Conservation (phyloP, 2,797 vertebrate species). For the Xiphophorus birchmanni region DNA sequence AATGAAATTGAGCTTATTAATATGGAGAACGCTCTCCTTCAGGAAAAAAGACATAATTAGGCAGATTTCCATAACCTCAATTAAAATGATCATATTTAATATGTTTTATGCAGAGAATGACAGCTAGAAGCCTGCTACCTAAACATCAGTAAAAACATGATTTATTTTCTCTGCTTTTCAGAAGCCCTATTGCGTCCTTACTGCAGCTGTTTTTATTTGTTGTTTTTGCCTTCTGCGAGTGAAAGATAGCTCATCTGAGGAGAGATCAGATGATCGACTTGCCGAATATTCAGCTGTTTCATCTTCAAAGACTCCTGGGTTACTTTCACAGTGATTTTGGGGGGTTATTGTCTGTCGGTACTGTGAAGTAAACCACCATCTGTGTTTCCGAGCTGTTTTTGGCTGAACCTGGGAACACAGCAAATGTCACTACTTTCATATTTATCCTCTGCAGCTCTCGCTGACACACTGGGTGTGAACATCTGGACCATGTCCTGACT, state of each 20-base stretch:
- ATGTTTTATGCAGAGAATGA: conserved; percentile 4
- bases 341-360: not conserved
- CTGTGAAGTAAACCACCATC: not conserved
- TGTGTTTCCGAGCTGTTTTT: not conserved
- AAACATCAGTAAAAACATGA: not conserved
- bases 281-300: not conserved
- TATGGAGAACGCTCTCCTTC: conserved; percentile 9
- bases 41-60: conserved; percentile 9
- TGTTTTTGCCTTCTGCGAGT: not conserved
- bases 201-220: not conserved
- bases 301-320: not conserved
- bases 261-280: conserved; percentile 7
- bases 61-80: conserved; percentile 8
- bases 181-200: not conserved
- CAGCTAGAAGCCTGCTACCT: not conserved
- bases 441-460: not conserved
- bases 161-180: not conserved
- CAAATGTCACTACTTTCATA: not conserved
- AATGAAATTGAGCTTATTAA: conserved; percentile 7
- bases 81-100: conserved; percentile 8
- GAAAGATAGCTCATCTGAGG: not conserved
- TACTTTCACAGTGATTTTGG: not conserved
- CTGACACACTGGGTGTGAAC: not conserved
- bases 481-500: not conserved
- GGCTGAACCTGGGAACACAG: conserved; percentile 1